Evolutionary conservation across 2,797 vertebrate genomes (phyloP).

Genomic region (Dermochelys coriacea): DNA sequence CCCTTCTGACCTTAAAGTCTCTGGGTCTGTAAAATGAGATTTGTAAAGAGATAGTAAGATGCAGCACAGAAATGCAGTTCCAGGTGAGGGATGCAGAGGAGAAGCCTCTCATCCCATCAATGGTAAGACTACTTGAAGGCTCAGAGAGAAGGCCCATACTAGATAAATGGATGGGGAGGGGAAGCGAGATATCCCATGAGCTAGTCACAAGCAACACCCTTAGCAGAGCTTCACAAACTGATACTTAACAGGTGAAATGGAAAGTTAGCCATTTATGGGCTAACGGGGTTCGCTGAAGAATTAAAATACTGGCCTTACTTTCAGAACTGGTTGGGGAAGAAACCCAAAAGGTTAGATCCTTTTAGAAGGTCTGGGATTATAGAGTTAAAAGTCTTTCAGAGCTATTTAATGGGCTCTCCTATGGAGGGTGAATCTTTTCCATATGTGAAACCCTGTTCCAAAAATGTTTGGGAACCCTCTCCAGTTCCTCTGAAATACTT

Average conservation of each 20-base stretch:
- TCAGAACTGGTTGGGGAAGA: not conserved
- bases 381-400: not conserved
- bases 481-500: not conserved
- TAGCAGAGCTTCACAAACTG: not conserved
- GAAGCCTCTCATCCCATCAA: not conserved
- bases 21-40: not conserved
- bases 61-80: not conserved
- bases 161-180: not conserved
- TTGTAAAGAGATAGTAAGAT: not conserved
- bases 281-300: not conserved
- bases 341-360: not conserved
- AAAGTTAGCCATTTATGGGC: not conserved
- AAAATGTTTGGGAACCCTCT: not conserved
- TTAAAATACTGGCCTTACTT: not conserved
- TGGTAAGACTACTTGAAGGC: no score
- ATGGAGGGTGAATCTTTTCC: constrained; percentile 42
- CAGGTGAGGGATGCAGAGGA: not conserved
- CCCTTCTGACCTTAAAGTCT: no score
- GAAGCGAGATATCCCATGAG: not conserved
- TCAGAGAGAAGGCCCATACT: not conserved
- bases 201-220: not conserved
- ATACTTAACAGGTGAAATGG: not conserved
- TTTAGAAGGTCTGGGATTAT: not conserved
- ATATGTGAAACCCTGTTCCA: not conserved
- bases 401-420: constrained; percentile 50